Percentiles rank a stretch among this genome's conserved stretches.
Conservation (phyloP, 2,888 invertebrate genomes). For the Drosophila infuscata region DNA sequence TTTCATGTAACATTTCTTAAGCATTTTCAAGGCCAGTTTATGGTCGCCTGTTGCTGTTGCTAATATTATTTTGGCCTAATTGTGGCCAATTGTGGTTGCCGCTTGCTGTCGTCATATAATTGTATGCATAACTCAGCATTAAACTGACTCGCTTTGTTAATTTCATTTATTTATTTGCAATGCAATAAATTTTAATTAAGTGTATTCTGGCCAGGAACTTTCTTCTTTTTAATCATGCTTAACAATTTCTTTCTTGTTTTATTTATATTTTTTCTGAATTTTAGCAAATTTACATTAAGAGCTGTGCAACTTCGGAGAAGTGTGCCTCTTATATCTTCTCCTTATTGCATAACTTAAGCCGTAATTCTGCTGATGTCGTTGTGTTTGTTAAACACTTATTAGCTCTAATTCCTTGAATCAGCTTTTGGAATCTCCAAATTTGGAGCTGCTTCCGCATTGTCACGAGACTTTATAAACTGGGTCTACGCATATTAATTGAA, state of each 20-base stretch:
- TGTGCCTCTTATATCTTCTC: slow-evolving; percentile 23
- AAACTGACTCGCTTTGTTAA: slow-evolving; percentile 25
- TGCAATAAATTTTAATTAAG: slow-evolving; percentile 67
- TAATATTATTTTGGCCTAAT: slow-evolving; percentile 65
- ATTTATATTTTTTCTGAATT: slow-evolving; percentile 12
- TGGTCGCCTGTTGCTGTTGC: slow-evolving; percentile 20
- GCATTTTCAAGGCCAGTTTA: slow-evolving; percentile 61
- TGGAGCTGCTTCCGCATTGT: slow-evolving; percentile 31
- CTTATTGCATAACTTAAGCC: slow-evolving; percentile 51
- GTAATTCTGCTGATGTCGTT: slow-evolving; percentile 16
- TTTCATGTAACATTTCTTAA: slow-evolving; percentile 71
- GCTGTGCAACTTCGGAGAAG: slow-evolving; percentile 48
- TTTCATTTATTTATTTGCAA: slow-evolving; percentile 70
- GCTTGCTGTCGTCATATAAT: slow-evolving; percentile 34
- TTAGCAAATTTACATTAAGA: slow-evolving; percentile 34
- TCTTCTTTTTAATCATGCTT: slow-evolving; percentile 49
- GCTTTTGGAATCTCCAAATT: background rate
- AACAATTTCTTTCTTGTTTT: slow-evolving; percentile 31
- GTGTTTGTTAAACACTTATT: slow-evolving; percentile 15
- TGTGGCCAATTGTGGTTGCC: slow-evolving; percentile 55
- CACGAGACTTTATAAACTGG: slow-evolving; percentile 28
- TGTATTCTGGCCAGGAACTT: slow-evolving; percentile 39
- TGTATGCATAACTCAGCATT: slow-evolving; percentile 70
- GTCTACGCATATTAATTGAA: slow-evolving; percentile 29
- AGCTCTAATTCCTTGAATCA: slow-evolving; percentile 19